Evolutionary conservation across 2,888 invertebrate species (phyloP), one percentile per base, ranked within the genome.

Genomic region (Tromatobia lineatoria): DNA sequence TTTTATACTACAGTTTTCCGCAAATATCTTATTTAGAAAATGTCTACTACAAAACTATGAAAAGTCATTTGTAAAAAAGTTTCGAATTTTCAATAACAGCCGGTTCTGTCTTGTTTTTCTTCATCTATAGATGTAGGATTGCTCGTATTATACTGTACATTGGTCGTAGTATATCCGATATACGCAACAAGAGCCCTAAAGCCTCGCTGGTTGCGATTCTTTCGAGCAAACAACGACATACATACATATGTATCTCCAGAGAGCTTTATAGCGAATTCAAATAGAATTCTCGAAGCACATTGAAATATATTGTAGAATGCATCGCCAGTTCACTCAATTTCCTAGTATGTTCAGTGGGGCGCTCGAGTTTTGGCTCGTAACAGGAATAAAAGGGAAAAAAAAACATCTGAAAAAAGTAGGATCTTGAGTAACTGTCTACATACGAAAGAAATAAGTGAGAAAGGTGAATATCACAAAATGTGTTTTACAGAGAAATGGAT

Each of bases 381-480:
- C n/a, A 20, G 6, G 10, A 1, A 42, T 45, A 45, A 20, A 57
- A 42, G 66, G 7, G 29, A 50, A 54, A 23, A 15, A 42, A 66
- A n/a, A 52, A 34, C 34, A 59, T 34, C 25, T 25, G 13, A 57
- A 23, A 1, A 67, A 20, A 66, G 47, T 10, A 34, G 18, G 57
- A 13, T 45, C 25, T 29, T 34, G 20, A 59, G 29, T 77, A 59
- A 34, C 59, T 20, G 52, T 15, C 34, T 23, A 38, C 15, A 13
- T 20, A 34, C 38, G 59, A 10, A 23, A 13, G 38, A 23, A 38
- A 47, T 45, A 74, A 52, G 42, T 6, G 20, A 59, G 45, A 6
- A 61, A n/a, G 23, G 59, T 52, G 61, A 52, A 70, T 76, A 80
- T 82, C 57, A 66, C 34, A 81, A 73, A 83, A 81, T 70, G 59